Conservation (phyloP, 2,888 invertebrate genomes). For the Agrochola litura region DNA sequence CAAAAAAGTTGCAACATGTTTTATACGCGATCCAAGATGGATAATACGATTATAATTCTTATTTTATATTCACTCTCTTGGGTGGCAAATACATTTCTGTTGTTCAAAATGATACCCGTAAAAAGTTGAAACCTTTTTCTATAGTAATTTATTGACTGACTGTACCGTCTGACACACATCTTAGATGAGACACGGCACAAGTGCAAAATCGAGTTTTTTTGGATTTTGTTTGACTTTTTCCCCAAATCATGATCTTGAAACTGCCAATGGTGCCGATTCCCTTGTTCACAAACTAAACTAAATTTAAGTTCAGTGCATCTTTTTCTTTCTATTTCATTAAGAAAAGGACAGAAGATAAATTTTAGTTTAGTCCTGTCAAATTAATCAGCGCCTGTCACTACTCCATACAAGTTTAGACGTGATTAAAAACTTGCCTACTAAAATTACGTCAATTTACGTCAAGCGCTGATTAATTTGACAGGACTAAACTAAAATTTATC, state of each 20-base stretch:
- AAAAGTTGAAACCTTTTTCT: constrained; percentile 30
- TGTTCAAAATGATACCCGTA: constrained; percentile 21
- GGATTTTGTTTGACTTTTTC: background rate
- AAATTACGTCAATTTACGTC: no score
- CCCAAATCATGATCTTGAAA: background rate
- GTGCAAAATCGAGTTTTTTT: constrained; percentile 11
- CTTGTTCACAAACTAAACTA: no score
- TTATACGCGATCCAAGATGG: constrained; percentile 16
- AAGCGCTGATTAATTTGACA: no score
- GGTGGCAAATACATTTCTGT: constrained; percentile 52
- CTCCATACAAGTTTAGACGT: no score
- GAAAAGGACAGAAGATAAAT: no score
- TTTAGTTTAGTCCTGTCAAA: no score
- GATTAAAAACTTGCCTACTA: no score
- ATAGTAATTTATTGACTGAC: constrained; percentile 25
- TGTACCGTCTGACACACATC: constrained; percentile 1
- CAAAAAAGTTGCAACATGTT: constrained; percentile 43
- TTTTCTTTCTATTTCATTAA: no score
- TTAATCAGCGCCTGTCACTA: no score
- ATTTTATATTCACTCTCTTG: constrained; percentile 35
- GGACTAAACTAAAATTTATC: no score
- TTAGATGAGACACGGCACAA: constrained; percentile 10
- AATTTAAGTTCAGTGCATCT: no score
- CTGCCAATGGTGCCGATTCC: no score
- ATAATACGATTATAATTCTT: constrained; percentile 36